Conservation (phyloP, 2,113 vertebrate genomes). For the Cariama cristata region DNA sequence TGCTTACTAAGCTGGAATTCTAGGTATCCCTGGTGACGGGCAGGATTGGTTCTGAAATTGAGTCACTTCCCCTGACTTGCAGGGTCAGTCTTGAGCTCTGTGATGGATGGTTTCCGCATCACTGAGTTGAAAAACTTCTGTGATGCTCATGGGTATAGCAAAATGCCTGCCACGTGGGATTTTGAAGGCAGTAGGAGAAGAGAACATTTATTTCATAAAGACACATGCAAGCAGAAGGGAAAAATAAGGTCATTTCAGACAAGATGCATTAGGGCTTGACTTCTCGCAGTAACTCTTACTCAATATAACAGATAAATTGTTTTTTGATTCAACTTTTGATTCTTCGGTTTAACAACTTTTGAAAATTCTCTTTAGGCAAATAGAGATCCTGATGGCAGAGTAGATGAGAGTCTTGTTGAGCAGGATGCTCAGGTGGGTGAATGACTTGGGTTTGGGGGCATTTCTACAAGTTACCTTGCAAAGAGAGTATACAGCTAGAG, state of each 20-base stretch:
- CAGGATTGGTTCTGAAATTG: neutral
- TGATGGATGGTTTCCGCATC: neutral
- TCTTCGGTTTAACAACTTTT: neutral
- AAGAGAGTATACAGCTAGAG: neutral
- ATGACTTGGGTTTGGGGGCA: neutral
- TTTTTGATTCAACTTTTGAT: neutral
- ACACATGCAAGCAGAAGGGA: neutral
- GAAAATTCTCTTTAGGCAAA: conserved; percentile 76
- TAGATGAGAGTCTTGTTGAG: conserved; percentile 84
- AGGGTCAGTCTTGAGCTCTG: neutral
- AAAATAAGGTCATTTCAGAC: neutral
- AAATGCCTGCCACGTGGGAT: fast-evolving
- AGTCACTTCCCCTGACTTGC: neutral
- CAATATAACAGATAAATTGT: neutral
- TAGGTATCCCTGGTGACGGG: neutral
- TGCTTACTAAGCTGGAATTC: neutral
- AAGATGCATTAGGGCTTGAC: neutral
- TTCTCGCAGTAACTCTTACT: neutral
- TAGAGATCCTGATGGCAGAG: conserved; percentile 80
- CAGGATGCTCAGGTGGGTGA: conserved; percentile 91
- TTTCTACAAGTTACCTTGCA: neutral
- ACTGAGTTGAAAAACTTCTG: neutral
- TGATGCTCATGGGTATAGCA: neutral
- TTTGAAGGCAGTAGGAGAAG: neutral
- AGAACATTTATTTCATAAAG: neutral